Base-by-base conservation (phyloP, 2,113 vertebrate species). In the Aldabrachelys gigantea region DNA sequence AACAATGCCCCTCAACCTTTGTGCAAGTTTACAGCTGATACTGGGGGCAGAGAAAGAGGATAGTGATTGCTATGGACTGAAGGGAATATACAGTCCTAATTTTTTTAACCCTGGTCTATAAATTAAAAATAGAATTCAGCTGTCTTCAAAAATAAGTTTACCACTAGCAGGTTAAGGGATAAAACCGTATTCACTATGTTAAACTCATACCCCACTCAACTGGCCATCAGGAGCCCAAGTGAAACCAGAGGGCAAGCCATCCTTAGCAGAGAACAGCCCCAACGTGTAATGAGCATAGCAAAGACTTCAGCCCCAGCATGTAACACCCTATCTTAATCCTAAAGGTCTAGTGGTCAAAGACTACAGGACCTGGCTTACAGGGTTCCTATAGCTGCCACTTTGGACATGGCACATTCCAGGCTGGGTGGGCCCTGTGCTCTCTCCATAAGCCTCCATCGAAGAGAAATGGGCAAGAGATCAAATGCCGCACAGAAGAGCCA, bases 231-330 rank as follows among this genome's bases (percentile, higher is more conserved):
- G 8, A 41, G 72, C 19, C 38, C 62, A 65, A 59, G 22, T 0
- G 1, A 22, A 75, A 84, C n/a, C 35, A 3, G 47, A n/a, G 1
- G 50, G 17, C 27, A 14, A 14, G 14, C 16, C 21, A 52, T 3
- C 38, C 44, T 81, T 0, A 27, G 25, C 6, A 65, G 8, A 3
- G 16, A 19, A 8, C 1, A 38, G 0, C 29, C 62, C 14, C 62
- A 65, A 35, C 1, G 6, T 62, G 29, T 62, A 62, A 62, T 14
- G 10, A 31, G 29, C 29, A 14, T 62, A 31, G 27, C 59, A 62
- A 31, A 62, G 59, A 62, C 59, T 14, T 31, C 59, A 62, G 31
- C 29, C 62, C 62, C 31, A 35, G 62, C 14, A 65, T 35, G 31
- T 17, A 31, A 65, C 16, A 35, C 13, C 59, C 31, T 31, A 35